These are phyloP conservation scores for Augiades crinisus DNA, from an alignment of 2,888 invertebrate species.

Conservation along the genomic window DNA sequence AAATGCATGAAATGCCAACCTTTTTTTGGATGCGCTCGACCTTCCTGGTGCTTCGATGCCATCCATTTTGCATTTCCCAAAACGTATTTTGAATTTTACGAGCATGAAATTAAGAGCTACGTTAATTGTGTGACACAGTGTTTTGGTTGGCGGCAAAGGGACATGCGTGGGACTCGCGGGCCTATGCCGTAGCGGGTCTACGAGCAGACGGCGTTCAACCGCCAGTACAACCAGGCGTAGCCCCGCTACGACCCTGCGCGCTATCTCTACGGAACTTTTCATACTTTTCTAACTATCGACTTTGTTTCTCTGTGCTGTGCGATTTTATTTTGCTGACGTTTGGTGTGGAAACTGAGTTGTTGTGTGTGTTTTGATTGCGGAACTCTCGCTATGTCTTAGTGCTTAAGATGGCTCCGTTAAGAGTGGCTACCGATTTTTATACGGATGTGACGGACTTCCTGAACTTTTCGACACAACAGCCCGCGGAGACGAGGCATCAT, in stretches of 20 bases:
- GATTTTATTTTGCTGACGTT: conserved; percentile 42
- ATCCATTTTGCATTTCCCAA: conserved; percentile 16
- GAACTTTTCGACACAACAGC: conserved; percentile 60
- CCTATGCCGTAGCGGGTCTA: conserved; percentile 57
- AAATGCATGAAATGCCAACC: conserved; percentile 62
- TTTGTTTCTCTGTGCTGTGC: conserved; percentile 40
- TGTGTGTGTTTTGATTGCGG: conserved; percentile 31
- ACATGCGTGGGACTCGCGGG: conserved; percentile 65
- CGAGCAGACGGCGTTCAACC: conserved; percentile 69
- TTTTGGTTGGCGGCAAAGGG: conserved; percentile 48
- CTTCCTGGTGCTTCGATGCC: conserved; percentile 42
- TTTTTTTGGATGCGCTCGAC: conserved; percentile 59
- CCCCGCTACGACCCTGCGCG: conserved; percentile 53
- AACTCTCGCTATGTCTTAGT: conserved; percentile 35
- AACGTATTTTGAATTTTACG: conserved; percentile 38
- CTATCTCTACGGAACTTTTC: conserved; percentile 63
- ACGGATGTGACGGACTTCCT: conserved; percentile 52
- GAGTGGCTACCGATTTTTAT: conserved; percentile 51
- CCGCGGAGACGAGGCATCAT: conserved; percentile 42
- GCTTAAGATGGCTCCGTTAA: conserved; percentile 60
- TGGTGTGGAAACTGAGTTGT: conserved; percentile 43
- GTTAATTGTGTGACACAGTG: background rate
- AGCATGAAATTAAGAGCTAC: conserved; percentile 33
- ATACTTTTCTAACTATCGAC: conserved; percentile 61
- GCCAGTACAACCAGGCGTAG: conserved; percentile 59